Base-by-base conservation (phyloP, 2,888 invertebrate genomes). In the Ommatoiulus sabulosus region DNA sequence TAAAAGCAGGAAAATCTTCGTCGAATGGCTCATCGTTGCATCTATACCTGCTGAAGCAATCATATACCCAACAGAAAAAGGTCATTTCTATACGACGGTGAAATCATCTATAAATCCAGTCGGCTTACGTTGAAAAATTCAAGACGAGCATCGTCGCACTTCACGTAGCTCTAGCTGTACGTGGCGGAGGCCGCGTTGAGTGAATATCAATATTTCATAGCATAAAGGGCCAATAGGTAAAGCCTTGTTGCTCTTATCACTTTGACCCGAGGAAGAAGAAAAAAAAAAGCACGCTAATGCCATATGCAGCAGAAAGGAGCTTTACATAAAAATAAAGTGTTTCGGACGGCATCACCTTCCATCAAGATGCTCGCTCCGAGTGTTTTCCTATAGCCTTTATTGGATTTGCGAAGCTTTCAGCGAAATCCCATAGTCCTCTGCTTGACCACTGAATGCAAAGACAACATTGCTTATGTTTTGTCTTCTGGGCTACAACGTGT, bases 291-390 rank as follows among this genome's bases (percentile, higher is more conserved):
- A 52, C 52, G 52, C 15, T 52, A 52, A 52, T 52, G 10, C 52
- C 52, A 52, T n/a, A n/a, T 52, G 52, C 52, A 52, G 52, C 52
- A 52, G 52, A 52, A 52, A 52, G 52, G 52, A 52, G 52, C 84
- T 84, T 84, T 84, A 84, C 84, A 84, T 84, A 84, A 84, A 84
- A 84, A 84, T 84, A 84, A 84, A 84, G 84, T 84, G 24, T 84
- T 84, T 84, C 84, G 24, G 84, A 24, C 43, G 43, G 43, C 84
- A 84, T 84, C 84, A 84, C 43, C 84, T 84, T 84, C 43, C 35
- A 84, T 84, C 52, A 52, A 52, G 52, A 52, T 52, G 43, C 43
- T 43, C 24, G 24, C 43, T 43, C 43, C n/a, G 84, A 84, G 84
- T 84, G 43, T 52, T 52, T 24, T 84, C 84, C 43, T 84, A 84